phyloP scores from a whole-genome alignment of 2,888 invertebrate genomes.

The Scaptomyza reducta region DNA sequence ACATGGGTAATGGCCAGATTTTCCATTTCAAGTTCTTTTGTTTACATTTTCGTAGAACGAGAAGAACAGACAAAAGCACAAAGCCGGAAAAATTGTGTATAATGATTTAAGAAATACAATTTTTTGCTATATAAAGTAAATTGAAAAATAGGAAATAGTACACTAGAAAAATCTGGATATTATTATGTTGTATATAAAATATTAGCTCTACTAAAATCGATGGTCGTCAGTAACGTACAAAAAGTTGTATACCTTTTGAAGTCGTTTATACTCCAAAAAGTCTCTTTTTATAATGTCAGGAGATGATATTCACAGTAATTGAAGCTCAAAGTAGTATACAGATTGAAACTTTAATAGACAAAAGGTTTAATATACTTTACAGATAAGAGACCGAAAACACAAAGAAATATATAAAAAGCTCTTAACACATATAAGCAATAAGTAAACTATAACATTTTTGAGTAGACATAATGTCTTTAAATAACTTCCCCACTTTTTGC shows the following conservation, averaged over 20 bases:
- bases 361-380: too few relatives aligned
- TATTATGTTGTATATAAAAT: too few relatives aligned
- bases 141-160: too few relatives aligned
- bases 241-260: neutral
- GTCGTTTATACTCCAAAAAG: slow-evolving; percentile 1
- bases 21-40: slow-evolving; percentile 14
- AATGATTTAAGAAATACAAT: neutral
- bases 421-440: too few relatives aligned
- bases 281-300: neutral
- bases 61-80: slow-evolving; percentile 17
- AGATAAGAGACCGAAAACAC: too few relatives aligned
- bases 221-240: too few relatives aligned
- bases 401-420: too few relatives aligned
- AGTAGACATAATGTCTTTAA: neutral
- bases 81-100: slow-evolving; percentile 4
- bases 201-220: too few relatives aligned
- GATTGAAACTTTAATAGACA: too few relatives aligned
- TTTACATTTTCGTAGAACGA: slow-evolving; percentile 29
- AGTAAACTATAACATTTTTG: too few relatives aligned
- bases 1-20: slow-evolving; percentile 9
- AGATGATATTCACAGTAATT: slow-evolving; percentile 3
- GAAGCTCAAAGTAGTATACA: neutral
- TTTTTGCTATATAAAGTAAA: neutral
- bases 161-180: neutral
- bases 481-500: neutral